These are phyloP conservation scores for Bombus huntii DNA, from an alignment of 1,140 invertebrate species.

Conservation along the genomic window DNA sequence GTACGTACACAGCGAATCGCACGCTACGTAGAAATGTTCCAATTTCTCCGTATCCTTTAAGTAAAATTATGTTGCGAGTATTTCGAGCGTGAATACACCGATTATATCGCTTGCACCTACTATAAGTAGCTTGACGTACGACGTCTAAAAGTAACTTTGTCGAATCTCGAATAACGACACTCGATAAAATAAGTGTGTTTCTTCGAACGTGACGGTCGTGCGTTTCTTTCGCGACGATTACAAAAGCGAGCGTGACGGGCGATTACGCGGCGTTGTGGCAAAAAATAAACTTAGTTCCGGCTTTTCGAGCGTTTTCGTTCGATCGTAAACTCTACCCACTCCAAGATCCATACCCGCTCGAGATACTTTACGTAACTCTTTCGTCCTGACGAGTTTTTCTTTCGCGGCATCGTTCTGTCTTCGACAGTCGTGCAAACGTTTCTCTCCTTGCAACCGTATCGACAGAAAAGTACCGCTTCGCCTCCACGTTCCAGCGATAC, in stretches of 20 bases:
- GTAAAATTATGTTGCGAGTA: too few species aligned
- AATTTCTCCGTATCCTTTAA: too few species aligned
- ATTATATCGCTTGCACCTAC: too few species aligned
- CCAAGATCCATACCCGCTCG: not conserved
- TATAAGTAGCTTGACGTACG: not conserved
- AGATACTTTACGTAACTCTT: slow-evolving; percentile 61
- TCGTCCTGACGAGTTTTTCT: slow-evolving; percentile 38
- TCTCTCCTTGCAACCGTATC: not conserved
- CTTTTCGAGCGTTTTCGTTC: slow-evolving; percentile 31
- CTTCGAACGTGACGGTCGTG: not conserved
- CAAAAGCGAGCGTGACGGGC: slow-evolving; percentile 10
- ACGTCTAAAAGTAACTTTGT: not conserved
- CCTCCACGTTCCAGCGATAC: not conserved
- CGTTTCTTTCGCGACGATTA: not conserved
- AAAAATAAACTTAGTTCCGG: slow-evolving; percentile 43
- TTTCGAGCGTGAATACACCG: too few species aligned
- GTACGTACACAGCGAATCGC: too few species aligned
- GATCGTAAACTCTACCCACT: slow-evolving; percentile 35
- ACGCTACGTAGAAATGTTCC: too few species aligned
- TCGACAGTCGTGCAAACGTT: slow-evolving; percentile 32
- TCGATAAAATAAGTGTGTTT: not conserved
- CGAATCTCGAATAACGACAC: not conserved
- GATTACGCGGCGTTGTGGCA: slow-evolving; percentile 34
- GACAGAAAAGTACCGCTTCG: not conserved
- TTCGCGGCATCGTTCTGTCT: slow-evolving; percentile 47